These are phyloP conservation scores for Tragelaphus buxtoni DNA, from an alignment of 2,113 vertebrate species.

Conservation along the genomic window DNA sequence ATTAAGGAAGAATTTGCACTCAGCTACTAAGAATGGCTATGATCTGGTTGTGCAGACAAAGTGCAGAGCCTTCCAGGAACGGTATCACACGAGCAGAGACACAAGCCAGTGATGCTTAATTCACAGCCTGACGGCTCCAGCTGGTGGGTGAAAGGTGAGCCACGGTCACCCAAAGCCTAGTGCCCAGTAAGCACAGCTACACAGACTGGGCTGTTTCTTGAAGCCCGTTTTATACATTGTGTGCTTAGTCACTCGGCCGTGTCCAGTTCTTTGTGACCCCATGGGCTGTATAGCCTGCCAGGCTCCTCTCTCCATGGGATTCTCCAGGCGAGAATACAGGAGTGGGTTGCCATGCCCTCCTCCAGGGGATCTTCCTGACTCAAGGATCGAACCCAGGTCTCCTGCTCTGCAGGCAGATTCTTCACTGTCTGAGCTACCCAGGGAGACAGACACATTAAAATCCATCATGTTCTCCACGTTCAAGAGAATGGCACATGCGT, in stretches of 20 bases:
- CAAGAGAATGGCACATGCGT: neutral
- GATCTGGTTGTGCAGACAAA: neutral
- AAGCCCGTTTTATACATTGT: neutral
- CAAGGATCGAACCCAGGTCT: neutral
- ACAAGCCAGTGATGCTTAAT: neutral
- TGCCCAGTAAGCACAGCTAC: neutral
- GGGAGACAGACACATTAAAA: neutral
- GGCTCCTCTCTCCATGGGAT: neutral
- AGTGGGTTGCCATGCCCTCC: neutral
- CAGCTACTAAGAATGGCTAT: neutral
- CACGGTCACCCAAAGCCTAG: neutral
- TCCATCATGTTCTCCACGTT: neutral
- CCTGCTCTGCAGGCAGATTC: neutral
- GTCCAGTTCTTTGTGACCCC: neutral
- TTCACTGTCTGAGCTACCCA: neutral
- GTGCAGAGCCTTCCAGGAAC: neutral
- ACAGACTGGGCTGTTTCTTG: neutral
- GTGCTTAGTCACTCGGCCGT: neutral
- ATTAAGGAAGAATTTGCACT: neutral
- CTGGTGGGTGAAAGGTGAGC: neutral
- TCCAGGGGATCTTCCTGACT: neutral
- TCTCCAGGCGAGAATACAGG: neutral
- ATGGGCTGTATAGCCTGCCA: neutral
- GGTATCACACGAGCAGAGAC: rapidly evolving
- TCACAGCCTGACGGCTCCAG: neutral